These are phyloP conservation scores for Cephalopholis sonnerati DNA, from an alignment of 2,113 vertebrate genomes.

Conservation along the genomic window DNA sequence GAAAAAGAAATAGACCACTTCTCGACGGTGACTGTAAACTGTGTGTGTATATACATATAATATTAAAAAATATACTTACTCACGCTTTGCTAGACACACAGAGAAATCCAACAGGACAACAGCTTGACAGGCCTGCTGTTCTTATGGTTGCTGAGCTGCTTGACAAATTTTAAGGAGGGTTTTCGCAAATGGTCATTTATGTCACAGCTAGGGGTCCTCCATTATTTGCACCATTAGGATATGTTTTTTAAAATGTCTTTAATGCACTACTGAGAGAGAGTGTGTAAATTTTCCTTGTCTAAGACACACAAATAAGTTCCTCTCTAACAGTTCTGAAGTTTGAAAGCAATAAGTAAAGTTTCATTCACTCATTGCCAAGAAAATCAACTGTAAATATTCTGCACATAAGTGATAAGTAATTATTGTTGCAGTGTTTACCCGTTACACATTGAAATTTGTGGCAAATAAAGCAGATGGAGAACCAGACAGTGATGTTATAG, in stretches of 20 bases:
- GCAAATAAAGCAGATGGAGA: constrained; percentile 7
- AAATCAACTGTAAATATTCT: constrained; percentile 11
- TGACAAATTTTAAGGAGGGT: neutral
- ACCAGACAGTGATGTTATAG: neutral
- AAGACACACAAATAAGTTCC: neutral
- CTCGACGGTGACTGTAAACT: neutral
- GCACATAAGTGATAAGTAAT: constrained; percentile 6
- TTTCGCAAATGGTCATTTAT: neutral
- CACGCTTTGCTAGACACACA: neutral
- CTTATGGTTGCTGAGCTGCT: neutral
- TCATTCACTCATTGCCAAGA: neutral
- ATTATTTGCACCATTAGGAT: neutral
- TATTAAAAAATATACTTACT: too few species aligned
- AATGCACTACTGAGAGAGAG: neutral
- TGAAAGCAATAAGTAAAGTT: neutral
- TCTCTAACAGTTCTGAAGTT: neutral
- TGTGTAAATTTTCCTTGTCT: neutral
- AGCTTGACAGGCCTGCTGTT: neutral
- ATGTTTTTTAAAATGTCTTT: neutral
- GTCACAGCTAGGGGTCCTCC: neutral
- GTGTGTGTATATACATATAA: too few species aligned
- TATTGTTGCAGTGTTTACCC: neutral
- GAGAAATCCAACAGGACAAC: neutral
- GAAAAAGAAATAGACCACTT: neutral
- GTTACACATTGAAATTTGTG: neutral